These are phyloP conservation scores for Diploscapter pachys DNA, from an alignment of 1,140 invertebrate species.

Conservation along the genomic window DNA sequence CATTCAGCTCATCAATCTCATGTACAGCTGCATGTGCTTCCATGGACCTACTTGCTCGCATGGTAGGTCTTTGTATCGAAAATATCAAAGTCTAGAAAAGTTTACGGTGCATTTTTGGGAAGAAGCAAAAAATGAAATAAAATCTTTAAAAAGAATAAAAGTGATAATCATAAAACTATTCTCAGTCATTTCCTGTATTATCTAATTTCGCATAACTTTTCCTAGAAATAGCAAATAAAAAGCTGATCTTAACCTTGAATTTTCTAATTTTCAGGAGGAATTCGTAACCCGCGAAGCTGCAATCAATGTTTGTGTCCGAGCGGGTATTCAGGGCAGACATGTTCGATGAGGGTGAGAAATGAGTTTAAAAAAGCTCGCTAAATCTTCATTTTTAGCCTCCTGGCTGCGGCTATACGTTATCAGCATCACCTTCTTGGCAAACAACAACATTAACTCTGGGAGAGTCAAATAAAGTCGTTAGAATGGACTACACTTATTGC, in stretches of 20 bases:
- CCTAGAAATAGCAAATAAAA: not conserved
- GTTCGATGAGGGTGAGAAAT: not conserved
- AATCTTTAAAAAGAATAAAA: not conserved
- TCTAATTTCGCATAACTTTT: not conserved
- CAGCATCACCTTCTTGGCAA: slow-evolving; percentile 3
- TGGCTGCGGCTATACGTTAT: not conserved
- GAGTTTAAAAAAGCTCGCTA: not conserved
- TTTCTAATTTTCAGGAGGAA: not conserved
- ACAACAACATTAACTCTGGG: not conserved
- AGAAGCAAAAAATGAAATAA: not conserved
- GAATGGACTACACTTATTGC: not conserved
- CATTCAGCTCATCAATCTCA: slow-evolving; percentile 1
- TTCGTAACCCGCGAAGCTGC: slow-evolving; percentile 7
- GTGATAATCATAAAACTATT: not conserved
- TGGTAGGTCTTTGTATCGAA: too few relatives aligned
- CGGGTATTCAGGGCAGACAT: slow-evolving; percentile 4
- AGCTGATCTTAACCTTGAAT: not conserved
- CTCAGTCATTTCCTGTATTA: not conserved
- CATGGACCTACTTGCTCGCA: too few relatives aligned
- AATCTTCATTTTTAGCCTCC: slow-evolving; percentile 8
- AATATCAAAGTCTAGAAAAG: not conserved
- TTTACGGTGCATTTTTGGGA: not conserved
- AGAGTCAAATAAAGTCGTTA: not conserved
- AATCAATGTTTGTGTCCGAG: not conserved
- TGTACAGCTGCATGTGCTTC: not conserved